Evolutionary conservation across 1,140 invertebrate species (phyloP).

Genomic region (Drosophila suzukii): DNA sequence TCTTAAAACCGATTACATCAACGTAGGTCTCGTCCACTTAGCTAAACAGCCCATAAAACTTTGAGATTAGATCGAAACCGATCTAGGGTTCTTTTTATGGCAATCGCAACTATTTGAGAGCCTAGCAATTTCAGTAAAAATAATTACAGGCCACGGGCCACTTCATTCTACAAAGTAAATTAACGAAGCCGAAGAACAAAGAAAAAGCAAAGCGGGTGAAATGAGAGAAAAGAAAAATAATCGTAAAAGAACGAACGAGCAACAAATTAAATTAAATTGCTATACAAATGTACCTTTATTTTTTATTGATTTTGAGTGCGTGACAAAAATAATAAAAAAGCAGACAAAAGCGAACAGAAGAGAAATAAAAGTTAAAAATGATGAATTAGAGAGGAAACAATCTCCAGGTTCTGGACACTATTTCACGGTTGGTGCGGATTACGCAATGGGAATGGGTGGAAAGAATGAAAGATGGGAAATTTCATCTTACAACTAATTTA

Average conservation of each 20-base stretch:
- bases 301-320: constrained; percentile 67
- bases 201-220: constrained; percentile 26
- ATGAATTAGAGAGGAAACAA: constrained; percentile 38
- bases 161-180: constrained; percentile 31
- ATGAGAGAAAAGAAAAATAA: constrained; percentile 5
- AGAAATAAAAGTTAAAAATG: constrained; percentile 29
- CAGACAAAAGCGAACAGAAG: constrained; percentile 26
- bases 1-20: not conserved
- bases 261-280: constrained; percentile 71
- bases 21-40: constrained; percentile 5
- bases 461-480: constrained; percentile 43
- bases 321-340: constrained; percentile 46
- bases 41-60: constrained; percentile 20
- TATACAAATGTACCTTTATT: constrained; percentile 44
- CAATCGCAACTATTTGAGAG: not conserved
- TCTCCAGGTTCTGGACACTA: constrained; percentile 27
- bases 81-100: not conserved
- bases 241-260: constrained; percentile 32
- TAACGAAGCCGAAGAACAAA: constrained; percentile 6
- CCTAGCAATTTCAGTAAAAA: constrained; percentile 19
- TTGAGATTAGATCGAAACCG: constrained; percentile 16
- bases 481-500: constrained; percentile 53
- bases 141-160: constrained; percentile 14
- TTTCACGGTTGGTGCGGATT: constrained; percentile 52
- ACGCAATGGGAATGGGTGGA: constrained; percentile 60